phyloP scores from a whole-genome alignment of 2,888 invertebrate species.

The Caenorhabditis auriculariae region DNA sequence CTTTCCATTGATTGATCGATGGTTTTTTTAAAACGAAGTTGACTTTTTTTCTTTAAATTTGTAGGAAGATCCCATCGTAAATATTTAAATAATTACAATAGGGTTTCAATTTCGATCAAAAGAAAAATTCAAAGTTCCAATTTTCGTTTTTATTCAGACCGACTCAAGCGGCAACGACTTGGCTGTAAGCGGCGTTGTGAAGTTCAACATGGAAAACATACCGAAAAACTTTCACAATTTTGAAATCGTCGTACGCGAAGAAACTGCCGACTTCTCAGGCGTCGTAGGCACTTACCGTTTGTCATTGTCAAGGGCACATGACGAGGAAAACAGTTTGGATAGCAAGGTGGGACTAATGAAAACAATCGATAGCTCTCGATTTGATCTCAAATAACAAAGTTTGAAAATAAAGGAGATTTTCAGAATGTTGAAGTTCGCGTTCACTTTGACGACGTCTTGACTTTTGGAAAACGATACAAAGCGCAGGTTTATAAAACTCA shows the following conservation, averaged over 20 bases:
- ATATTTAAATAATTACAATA: background rate
- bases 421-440: constrained; percentile 11
- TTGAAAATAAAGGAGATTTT: background rate
- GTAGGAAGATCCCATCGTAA: too few species aligned
- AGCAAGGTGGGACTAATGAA: background rate
- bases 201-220: constrained; percentile 18
- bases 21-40: too few species aligned
- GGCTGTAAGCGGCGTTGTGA: constrained; percentile 19
- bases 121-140: background rate
- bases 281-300: constrained; percentile 4
- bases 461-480: constrained; percentile 14
- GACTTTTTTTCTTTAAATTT: background rate
- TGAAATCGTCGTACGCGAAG: constrained; percentile 15
- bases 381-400: too few species aligned
- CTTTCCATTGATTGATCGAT: too few species aligned
- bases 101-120: background rate
- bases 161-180: constrained; percentile 15
- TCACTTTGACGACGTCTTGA: constrained; percentile 14
- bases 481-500: constrained; percentile 4
- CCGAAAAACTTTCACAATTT: too few species aligned
- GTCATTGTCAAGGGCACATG: too few species aligned
- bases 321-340: too few species aligned
- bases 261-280: constrained; percentile 5
- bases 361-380: too few species aligned
- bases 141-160: constrained; percentile 11